A percentile compares a stretch with the other conserved stretches of the same genome.
phyloP scores from a whole-genome alignment of 2,113 vertebrate genomes.

The Ibidorhyncha struthersii region DNA sequence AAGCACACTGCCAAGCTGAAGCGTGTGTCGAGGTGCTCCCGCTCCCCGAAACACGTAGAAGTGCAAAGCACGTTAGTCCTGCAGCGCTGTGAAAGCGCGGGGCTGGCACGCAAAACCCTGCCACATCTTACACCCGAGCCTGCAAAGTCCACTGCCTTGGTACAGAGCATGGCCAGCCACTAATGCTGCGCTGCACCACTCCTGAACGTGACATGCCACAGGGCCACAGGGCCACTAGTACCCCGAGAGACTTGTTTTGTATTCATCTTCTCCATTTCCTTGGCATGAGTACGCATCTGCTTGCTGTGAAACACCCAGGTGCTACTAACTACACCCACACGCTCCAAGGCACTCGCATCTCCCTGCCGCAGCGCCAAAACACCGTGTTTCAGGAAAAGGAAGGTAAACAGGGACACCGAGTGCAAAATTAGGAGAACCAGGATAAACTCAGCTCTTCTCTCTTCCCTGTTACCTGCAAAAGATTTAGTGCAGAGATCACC shows the following conservation, averaged over 20 bases:
- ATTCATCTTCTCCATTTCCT: neutral
- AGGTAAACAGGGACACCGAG: neutral
- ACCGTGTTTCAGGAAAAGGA: rapidly evolving
- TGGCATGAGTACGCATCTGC: rapidly evolving
- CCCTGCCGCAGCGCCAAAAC: neutral
- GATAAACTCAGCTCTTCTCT: neutral
- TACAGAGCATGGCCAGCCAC: rapidly evolving
- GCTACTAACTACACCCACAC: rapidly evolving
- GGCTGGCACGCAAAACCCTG: too few relatives aligned
- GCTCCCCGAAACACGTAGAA: rapidly evolving
- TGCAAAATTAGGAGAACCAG: neutral
- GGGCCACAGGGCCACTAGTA: neutral
- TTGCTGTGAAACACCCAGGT: neutral
- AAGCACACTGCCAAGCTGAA: rapidly evolving
- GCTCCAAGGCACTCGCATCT: neutral
- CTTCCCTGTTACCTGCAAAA: neutral
- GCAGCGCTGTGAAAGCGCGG: rapidly evolving
- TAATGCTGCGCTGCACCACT: rapidly evolving
- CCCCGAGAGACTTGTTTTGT: neutral
- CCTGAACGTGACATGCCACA: neutral
- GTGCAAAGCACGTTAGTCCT: neutral
- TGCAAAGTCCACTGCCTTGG: neutral
- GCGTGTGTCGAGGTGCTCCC: neutral
- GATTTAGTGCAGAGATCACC: neutral
- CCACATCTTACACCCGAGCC: neutral